Base-by-base conservation (phyloP, 2,888 invertebrate species). In the Acrobeloides nanus region DNA sequence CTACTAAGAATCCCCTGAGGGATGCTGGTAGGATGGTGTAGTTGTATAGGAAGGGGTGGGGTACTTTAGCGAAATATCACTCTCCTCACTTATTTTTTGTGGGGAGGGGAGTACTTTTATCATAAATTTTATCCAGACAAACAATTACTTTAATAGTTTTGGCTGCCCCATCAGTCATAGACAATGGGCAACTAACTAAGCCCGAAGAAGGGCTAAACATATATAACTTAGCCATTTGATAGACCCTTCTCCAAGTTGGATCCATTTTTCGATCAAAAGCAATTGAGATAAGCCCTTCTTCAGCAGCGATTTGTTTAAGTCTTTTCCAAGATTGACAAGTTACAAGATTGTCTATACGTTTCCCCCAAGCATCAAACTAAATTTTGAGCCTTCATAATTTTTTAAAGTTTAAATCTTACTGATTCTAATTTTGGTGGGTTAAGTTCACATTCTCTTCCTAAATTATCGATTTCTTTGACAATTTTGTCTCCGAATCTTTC, bases 151-250 rank as follows among this genome's bases (percentile, higher is more conserved):
- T 74, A 18, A 80, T 67, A 7, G 78, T 76, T 63, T 78, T 79
- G 1, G 80, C 80, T 35, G 81, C 81, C 38, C 81, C 81, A 66
- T 81, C 81, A 7, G 81, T 81, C 81, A 81, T 81, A 3, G 81
- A 80, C 35, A 81, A 67, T 1, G 81, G 81, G 66, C 81, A 81
- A 12, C 76, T 74, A 56, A 77, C 80, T 21, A 81, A 67, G 1
- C 81, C 81, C 4, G 80, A 76, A 0, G 79, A 77, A 3, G 80
- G 77, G 5, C 74, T 63, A 64, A 75, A 81, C 33, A 81, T 62
- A 51, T 74, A 79, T 34, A 77, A 57, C 67, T 81, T 81, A 34
- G 76, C 74, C 52, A 79, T 73, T 64, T 66, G 66, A 48, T 66
- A 63, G 15, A 66, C 39, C 4, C 64, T 47, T 7, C 63, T 51